Base-by-base conservation (phyloP, 92 coral and sea anemone genomes). In the Epizoanthus rinbou region DNA sequence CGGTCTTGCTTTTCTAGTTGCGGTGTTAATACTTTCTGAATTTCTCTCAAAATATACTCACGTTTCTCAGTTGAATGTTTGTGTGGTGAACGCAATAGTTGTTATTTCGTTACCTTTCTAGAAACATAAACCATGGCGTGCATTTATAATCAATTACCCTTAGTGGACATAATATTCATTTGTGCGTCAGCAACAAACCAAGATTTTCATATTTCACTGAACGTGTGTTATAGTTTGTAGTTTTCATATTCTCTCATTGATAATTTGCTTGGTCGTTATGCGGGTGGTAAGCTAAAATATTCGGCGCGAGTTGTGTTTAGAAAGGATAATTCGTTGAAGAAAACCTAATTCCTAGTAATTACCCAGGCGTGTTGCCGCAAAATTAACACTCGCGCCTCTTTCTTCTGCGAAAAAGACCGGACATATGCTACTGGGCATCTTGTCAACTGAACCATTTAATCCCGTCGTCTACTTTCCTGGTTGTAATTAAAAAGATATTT, bases 361-460 rank as follows among this genome's bases (percentile, higher is more conserved):
- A 78, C 82, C 82, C 47, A 78, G 25, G 82, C 71, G 82, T 78
- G 82, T 62, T 78, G 82, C 58, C 70, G 59, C 66, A 78, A 78
- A 62, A 60, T 78, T 78, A 78, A 78, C 64, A 78, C 70, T 37
- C 45, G 33, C n/a, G 56, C 41, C 64, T 62, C 82, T 78, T 62
- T 62, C 70, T 78, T 24, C n/a, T 2, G 54, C 71, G 70, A 59
- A 78, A 78, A 78, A 78, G 71, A 78, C 82, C 82, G 82, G 71
- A 78, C 82, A 76, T 76, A 33, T 62, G 39, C 82, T 60, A 43
- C 82, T 43, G 70, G 41, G 82, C 10, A 78, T 78, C 45, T 78
- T 59, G 70, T 78, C 57, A 62, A 78, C 81, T 22, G 57, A 17
- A 71, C n/a, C 76, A n/a, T 71, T 71, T 71, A 71, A 78, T 78